These are phyloP conservation scores for Dendrocincla fuliginosa DNA, from an alignment of 2,797 vertebrate species.

Conservation along the genomic window DNA sequence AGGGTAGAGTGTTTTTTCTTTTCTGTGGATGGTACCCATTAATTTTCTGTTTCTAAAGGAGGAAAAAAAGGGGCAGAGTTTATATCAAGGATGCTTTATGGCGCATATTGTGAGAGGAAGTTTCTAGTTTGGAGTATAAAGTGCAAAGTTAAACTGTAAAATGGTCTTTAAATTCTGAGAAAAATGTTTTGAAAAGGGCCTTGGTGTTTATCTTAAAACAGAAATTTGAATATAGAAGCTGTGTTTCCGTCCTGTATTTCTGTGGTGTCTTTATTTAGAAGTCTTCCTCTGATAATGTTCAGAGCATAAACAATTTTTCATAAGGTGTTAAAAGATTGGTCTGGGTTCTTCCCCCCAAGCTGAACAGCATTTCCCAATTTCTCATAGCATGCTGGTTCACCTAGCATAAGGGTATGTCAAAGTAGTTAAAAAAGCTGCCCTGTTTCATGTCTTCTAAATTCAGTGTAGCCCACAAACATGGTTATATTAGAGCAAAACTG, in stretches of 20 bases:
- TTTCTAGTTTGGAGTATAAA: neutral
- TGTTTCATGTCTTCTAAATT: neutral
- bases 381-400: neutral
- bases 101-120: neutral
- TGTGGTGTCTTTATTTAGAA: neutral
- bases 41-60: neutral
- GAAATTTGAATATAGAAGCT: neutral
- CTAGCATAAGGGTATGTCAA: neutral
- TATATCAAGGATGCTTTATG: neutral
- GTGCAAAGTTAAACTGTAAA: neutral
- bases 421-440: neutral
- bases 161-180: neutral
- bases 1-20: neutral
- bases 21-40: neutral
- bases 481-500: neutral
- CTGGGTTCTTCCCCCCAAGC: neutral
- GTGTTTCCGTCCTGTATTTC: neutral
- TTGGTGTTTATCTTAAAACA: neutral
- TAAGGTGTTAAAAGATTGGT: neutral
- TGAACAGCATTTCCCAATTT: neutral
- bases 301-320: neutral
- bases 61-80: neutral
- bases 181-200: neutral
- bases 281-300: neutral
- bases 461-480: neutral